A percentile compares a stretch with the other conserved stretches of the same genome.
phyloP scores from a whole-genome alignment of 2,113 vertebrate genomes.

The Odontesthes bonariensis region DNA sequence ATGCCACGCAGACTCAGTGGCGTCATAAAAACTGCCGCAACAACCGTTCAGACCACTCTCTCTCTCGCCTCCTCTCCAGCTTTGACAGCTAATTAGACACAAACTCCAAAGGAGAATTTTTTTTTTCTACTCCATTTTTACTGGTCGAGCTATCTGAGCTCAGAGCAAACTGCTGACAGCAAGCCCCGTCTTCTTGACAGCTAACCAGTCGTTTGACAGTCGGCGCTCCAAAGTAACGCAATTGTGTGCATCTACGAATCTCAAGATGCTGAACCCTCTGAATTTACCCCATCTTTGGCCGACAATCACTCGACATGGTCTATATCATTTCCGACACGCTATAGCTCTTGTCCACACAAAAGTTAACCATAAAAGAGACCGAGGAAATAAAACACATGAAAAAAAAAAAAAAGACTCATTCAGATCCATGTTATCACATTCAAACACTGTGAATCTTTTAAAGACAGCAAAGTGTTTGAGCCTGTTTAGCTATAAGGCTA shows the following conservation, averaged over 20 bases:
- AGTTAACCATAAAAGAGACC: neutral
- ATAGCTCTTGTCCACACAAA: neutral
- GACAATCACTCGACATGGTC: conserved; percentile 3
- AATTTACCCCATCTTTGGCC: conserved; percentile 2
- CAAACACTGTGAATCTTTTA: neutral
- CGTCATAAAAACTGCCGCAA: neutral
- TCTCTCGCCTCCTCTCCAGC: conserved; percentile 7
- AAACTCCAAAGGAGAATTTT: conserved; percentile 17
- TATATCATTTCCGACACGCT: neutral
- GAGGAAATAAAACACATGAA: neutral
- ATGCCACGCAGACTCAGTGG: too few species aligned
- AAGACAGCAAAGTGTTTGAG: conserved; percentile 19
- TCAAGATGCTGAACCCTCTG: neutral
- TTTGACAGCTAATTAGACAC: conserved; percentile 55
- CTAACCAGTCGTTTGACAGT: conserved; percentile 15
- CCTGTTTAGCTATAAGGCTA: conserved; percentile 2
- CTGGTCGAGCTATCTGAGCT: conserved; percentile 4
- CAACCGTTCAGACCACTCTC: conserved; percentile 2
- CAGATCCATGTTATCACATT: neutral
- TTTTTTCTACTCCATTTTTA: neutral
- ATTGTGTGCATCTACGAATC: neutral
- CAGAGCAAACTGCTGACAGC: conserved; percentile 39
- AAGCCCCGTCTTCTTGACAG: conserved; percentile 8
- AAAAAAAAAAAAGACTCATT: neutral
- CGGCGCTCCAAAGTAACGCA: neutral